Base-by-base conservation (phyloP, 2,888 invertebrate species). In the Rotaria socialis region DNA sequence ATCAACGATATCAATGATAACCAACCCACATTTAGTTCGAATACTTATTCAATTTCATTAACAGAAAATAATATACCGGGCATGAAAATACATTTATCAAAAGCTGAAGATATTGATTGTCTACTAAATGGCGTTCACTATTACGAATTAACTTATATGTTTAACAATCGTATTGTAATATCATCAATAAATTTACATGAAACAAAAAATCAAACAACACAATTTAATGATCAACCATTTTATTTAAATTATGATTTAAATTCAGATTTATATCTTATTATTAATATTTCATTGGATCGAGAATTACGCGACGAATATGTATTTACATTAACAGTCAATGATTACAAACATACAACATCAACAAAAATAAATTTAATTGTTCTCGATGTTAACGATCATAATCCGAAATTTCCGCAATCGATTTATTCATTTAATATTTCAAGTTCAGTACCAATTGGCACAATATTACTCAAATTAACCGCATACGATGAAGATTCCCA, bases 21-120 rank as follows among this genome's bases (percentile, higher is more conserved):
- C 47, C 24, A 43, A 47, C 47, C 80, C 0, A 80, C 24, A 24
- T 80, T 80, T 47, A 80, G 80, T 80, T 80, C 80, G 2, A 80
- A 80, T 47, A 47, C 47, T 24, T 80, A 80, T 80, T 80, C 80
- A 80, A 47, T 80, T 47, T 47, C 43, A 22, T 47, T 80, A 80
- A 80, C 80, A 47, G 80, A 80, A 80, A 80, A 80, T 80, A 80
- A 80, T 47, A 80, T 80, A 47, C 80, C 80, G 2, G 80, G 47
- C 2, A 80, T 80, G 8, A 80, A 80, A 80, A 80, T 80, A 22
- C 80, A 47, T 47, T n/a, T 80, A 47, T 47, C 47, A 2, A 80
- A 80, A 80, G 80, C 47, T n/a, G 80, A 80, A 47, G 80, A 80
- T 80, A 80, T 80, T 47, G 80, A 80, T 80, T 80, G 80, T 80